phyloP scores from a whole-genome alignment of 2,888 invertebrate species.

The Dasysyrphus albostriatus region DNA sequence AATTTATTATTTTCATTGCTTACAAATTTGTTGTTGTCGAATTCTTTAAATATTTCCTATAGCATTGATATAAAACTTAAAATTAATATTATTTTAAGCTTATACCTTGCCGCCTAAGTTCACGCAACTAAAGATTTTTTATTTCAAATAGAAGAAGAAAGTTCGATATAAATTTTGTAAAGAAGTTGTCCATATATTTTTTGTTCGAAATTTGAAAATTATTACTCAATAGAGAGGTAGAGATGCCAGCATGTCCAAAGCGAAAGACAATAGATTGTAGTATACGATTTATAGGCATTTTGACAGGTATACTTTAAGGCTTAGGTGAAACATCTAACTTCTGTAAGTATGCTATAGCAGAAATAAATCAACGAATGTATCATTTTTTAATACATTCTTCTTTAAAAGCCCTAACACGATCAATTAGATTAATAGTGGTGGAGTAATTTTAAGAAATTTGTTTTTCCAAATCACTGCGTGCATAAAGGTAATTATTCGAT shows the following conservation, averaged over 20 bases:
- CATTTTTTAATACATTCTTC: background rate
- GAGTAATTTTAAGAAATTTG: too few species aligned
- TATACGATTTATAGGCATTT: background rate
- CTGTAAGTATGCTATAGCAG: background rate
- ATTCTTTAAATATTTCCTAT: background rate
- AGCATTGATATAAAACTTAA: background rate
- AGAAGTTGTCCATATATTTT: background rate
- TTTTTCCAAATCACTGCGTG: too few species aligned
- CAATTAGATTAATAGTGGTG: background rate
- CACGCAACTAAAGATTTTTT: background rate
- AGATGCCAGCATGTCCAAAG: slow-evolving; percentile 25
- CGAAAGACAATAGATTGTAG: slow-evolving; percentile 15
- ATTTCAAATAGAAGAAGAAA: background rate
- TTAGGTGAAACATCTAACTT: background rate
- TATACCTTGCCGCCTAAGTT: background rate
- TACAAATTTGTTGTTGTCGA: background rate
- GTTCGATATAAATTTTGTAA: background rate
- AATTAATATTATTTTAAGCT: background rate
- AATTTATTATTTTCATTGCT: slow-evolving; percentile 65
- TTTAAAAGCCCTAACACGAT: background rate
- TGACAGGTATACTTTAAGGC: background rate
- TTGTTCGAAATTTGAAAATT: background rate
- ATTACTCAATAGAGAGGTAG: slow-evolving; percentile 3
- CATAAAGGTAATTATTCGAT: too few species aligned
- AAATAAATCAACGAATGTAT: background rate